Conservation (phyloP, 2,797 vertebrate genomes). For the Siniperca scherzeri region DNA sequence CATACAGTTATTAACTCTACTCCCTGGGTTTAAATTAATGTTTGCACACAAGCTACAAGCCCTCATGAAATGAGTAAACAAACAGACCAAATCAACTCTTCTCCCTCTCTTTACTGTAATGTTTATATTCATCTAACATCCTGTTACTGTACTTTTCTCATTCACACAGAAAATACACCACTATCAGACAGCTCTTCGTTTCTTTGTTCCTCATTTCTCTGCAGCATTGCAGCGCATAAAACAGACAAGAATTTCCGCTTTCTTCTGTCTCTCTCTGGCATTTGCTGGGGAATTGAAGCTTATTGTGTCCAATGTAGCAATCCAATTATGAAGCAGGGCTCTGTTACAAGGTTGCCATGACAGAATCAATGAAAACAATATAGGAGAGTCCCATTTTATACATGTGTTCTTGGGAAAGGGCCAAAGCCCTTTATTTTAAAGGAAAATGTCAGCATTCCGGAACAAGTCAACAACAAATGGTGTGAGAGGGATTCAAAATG, state of each 20-base stretch:
- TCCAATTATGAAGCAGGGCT: conserved; percentile 82
- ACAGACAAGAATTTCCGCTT: conserved; percentile 38
- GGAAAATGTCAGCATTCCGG: conserved; percentile 66
- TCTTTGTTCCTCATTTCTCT: conserved; percentile 30
- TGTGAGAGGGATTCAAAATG: conserved; percentile 22
- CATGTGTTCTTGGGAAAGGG: conserved; percentile 58
- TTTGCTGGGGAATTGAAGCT: conserved; percentile 52
- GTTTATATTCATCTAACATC: background rate
- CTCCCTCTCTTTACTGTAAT: background rate
- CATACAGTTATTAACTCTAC: conserved; percentile 44
- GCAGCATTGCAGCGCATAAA: conserved; percentile 38
- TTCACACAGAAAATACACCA: background rate
- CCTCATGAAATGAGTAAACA: conserved; percentile 23
- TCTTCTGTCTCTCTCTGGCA: conserved; percentile 16
- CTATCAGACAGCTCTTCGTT: conserved; percentile 4
- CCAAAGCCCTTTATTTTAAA: conserved; percentile 48
- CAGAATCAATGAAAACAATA: conserved; percentile 88
- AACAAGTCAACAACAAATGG: conserved; percentile 28
- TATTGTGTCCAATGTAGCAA: conserved; percentile 68
- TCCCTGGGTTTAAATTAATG: conserved; percentile 36
- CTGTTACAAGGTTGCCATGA: conserved; percentile 79
- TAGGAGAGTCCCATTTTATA: conserved; percentile 72
- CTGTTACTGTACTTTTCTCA: background rate
- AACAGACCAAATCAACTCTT: conserved; percentile 2
- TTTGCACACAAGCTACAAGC: background rate